These are phyloP conservation scores for Cyprinodon tularosa DNA, from an alignment of 2,113 vertebrate species.

Conservation along the genomic window DNA sequence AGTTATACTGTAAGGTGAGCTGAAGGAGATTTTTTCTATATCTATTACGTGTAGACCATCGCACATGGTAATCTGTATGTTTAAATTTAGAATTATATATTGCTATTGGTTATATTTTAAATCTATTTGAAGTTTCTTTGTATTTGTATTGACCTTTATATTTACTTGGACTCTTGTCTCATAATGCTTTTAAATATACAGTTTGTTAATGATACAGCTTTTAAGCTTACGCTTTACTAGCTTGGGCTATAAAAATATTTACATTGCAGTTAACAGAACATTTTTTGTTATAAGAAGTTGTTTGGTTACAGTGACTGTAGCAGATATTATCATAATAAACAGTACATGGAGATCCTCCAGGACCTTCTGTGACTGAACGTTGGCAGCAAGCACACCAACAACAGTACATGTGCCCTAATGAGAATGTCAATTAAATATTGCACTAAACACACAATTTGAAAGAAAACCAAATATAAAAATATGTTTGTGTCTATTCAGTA, in stretches of 20 bases:
- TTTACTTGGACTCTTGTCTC: neutral
- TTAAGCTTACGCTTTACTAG: neutral
- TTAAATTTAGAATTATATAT: neutral
- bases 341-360: no score
- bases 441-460: no score
- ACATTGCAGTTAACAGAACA: neutral
- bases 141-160: neutral
- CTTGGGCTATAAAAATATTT: neutral
- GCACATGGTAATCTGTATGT: neutral
- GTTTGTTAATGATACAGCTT: neutral
- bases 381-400: no score
- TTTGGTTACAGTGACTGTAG: no score
- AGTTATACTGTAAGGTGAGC: conserved; percentile 51
- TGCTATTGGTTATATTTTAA: no score
- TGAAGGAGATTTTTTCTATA: conserved; percentile 30
- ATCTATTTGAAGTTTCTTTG: neutral
- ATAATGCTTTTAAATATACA: neutral
- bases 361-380: no score
- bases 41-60: neutral
- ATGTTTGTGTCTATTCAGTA: no score
- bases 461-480: no score
- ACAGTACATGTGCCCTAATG: no score
- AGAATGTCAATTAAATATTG: no score
- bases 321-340: no score
- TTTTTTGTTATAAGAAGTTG: no score